These are phyloP conservation scores for Menura novaehollandiae DNA, from an alignment of 2,113 vertebrate species.

Conservation along the genomic window DNA sequence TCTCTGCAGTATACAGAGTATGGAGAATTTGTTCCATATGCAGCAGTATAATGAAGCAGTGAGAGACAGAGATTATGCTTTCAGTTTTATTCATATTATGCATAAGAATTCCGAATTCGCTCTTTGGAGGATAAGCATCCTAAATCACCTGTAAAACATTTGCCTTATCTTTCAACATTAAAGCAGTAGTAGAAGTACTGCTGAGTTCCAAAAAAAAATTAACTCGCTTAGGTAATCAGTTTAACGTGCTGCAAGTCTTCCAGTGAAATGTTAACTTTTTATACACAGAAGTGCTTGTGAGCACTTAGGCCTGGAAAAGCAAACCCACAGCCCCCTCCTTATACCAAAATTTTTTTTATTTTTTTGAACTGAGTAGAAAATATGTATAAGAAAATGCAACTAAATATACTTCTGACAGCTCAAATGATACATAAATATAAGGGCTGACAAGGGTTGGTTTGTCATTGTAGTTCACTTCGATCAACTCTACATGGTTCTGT, in stretches of 20 bases:
- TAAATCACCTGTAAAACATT: constrained; percentile 61
- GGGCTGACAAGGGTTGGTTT: constrained; percentile 80
- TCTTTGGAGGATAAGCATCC: constrained; percentile 57
- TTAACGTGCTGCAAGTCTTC: constrained; percentile 46
- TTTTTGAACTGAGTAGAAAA: constrained; percentile 66
- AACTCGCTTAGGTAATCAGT: constrained; percentile 60
- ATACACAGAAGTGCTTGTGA: constrained; percentile 47
- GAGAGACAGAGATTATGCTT: constrained; percentile 43
- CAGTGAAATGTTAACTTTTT: constrained; percentile 67
- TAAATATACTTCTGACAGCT: constrained; percentile 79
- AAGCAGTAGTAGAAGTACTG: constrained; percentile 41
- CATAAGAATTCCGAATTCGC: constrained; percentile 48
- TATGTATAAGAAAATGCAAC: constrained; percentile 75
- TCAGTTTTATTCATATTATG: constrained; percentile 62
- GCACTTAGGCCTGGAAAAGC: constrained; percentile 49
- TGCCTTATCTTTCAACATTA: constrained; percentile 51
- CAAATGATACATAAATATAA: constrained; percentile 82
- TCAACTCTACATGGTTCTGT: constrained; percentile 82
- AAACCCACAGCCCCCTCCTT: constrained; percentile 42
- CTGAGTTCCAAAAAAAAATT: constrained; percentile 53
- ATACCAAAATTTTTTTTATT: constrained; percentile 23
- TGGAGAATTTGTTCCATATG: constrained; percentile 11
- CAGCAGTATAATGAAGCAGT: constrained; percentile 40
- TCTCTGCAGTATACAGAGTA: background rate
- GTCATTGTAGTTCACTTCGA: constrained; percentile 79